phyloP scores from a whole-genome alignment of 2,797 vertebrate genomes.

The Protosalanx chinensis region DNA sequence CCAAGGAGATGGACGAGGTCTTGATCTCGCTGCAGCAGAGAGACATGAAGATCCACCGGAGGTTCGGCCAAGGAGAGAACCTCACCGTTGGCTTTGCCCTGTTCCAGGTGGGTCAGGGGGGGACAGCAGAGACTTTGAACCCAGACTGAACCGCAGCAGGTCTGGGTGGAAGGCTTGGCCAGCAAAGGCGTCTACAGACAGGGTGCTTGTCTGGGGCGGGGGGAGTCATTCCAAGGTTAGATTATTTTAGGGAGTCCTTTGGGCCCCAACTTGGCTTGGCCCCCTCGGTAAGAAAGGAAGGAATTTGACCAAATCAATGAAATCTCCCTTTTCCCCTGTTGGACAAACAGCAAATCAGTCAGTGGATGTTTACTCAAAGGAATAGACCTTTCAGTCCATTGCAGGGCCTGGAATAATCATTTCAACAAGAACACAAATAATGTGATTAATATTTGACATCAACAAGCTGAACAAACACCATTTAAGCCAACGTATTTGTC shows the following conservation, averaged over 20 bases:
- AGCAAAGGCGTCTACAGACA: constrained; percentile 15
- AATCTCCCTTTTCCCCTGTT: constrained; percentile 26
- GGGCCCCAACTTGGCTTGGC: constrained; percentile 26
- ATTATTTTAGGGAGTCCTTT: constrained; percentile 16
- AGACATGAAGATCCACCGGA: constrained; percentile 81
- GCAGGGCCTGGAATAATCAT: constrained; percentile 40
- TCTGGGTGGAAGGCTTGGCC: not conserved
- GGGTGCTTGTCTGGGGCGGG: constrained; percentile 5
- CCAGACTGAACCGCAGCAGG: not conserved
- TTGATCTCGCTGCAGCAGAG: constrained; percentile 87
- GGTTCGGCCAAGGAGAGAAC: constrained; percentile 80
- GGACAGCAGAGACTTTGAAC: not conserved
- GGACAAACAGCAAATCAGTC: constrained; percentile 23
- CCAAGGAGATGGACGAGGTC: constrained; percentile 81
- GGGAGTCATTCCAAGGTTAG: constrained; percentile 8
- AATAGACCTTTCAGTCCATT: constrained; percentile 34
- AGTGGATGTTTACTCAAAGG: constrained; percentile 21
- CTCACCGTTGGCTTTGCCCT: constrained; percentile 83
- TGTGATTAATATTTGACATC: constrained; percentile 31
- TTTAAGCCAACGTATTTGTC: not conserved
- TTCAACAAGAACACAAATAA: constrained; percentile 39
- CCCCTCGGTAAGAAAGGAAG: constrained; percentile 3
- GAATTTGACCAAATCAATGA: constrained; percentile 29
- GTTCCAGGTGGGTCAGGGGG: constrained; percentile 76
- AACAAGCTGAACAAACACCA: constrained; percentile 29